These are phyloP conservation scores for Drosophila oshimai DNA, from an alignment of 1,140 invertebrate genomes.

Conservation along the genomic window DNA sequence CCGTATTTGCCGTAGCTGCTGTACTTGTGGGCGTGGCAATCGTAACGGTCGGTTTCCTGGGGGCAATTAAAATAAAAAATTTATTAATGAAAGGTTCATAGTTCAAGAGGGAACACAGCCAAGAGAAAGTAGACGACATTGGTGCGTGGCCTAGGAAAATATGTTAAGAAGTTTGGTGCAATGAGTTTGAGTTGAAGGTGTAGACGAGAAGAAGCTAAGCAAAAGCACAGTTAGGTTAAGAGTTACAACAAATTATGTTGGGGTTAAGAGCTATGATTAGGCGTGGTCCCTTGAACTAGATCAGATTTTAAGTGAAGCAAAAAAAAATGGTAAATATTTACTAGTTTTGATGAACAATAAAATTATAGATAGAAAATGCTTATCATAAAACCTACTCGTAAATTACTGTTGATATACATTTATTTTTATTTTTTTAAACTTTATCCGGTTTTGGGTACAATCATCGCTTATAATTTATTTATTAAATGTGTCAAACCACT, in stretches of 20 bases:
- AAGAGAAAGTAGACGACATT: conserved; percentile 56
- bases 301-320: neutral
- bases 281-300: conserved; percentile 8
- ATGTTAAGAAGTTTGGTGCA: conserved; percentile 63
- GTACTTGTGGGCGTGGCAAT: conserved; percentile 52
- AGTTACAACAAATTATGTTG: conserved; percentile 31
- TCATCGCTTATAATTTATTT: too few relatives aligned
- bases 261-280: conserved; percentile 37
- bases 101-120: conserved; percentile 4
- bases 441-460: too few relatives aligned
- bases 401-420: too few relatives aligned
- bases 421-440: too few relatives aligned
- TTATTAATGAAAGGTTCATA: neutral
- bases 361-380: neutral
- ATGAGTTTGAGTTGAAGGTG: conserved; percentile 52
- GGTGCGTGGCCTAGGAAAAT: conserved; percentile 70
- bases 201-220: conserved; percentile 59
- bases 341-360: neutral
- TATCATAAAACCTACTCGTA: too few relatives aligned
- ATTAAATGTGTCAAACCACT: too few relatives aligned
- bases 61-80: conserved; percentile 2
- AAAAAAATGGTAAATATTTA: neutral
- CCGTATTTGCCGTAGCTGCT: conserved; percentile 54
- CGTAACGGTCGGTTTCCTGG: conserved; percentile 61
- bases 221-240: conserved; percentile 50